A percentile compares a stretch with the other conserved stretches of the same genome.
Evolutionary conservation across 2,113 vertebrate genomes (phyloP).

Genomic region (Hyla sarda): DNA sequence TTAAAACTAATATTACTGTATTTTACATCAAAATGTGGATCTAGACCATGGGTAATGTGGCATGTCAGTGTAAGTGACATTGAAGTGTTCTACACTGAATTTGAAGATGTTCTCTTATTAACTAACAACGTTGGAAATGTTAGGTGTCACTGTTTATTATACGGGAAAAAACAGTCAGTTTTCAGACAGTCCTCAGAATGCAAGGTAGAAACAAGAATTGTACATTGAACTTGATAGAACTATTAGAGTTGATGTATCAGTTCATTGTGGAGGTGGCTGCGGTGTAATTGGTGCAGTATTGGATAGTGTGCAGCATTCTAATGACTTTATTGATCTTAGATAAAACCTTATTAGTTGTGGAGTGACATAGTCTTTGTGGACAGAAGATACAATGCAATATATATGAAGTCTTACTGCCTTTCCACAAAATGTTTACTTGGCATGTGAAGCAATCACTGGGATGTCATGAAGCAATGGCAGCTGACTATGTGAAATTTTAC

Average conservation of each 20-base stretch:
- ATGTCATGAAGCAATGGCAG: background rate
- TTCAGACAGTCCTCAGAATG: background rate
- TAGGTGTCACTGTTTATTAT: background rate
- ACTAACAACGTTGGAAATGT: background rate
- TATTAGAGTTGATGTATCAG: conserved; percentile 35
- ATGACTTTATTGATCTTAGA: conserved; percentile 41
- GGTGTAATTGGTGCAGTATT: conserved; percentile 43
- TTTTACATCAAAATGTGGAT: background rate
- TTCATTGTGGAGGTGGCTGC: conserved; percentile 23
- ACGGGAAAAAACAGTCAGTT: background rate
- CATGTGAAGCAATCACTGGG: conserved; percentile 1
- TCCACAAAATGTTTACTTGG: conserved; percentile 12
- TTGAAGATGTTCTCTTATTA: background rate
- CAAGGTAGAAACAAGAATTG: background rate
- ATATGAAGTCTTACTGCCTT: conserved; percentile 1
- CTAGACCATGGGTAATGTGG: background rate
- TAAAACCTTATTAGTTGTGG: conserved; percentile 30
- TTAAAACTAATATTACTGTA: background rate
- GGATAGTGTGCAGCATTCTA: conserved; percentile 29
- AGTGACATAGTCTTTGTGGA: conserved; percentile 27
- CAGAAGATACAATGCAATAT: conserved; percentile 13
- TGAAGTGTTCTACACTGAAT: background rate
- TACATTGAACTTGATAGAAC: background rate
- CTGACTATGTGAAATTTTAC: background rate
- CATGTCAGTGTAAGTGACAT: background rate